Conservation (phyloP, 2,113 vertebrate genomes). For the Rhynchopsitta pachyrhyncha region DNA sequence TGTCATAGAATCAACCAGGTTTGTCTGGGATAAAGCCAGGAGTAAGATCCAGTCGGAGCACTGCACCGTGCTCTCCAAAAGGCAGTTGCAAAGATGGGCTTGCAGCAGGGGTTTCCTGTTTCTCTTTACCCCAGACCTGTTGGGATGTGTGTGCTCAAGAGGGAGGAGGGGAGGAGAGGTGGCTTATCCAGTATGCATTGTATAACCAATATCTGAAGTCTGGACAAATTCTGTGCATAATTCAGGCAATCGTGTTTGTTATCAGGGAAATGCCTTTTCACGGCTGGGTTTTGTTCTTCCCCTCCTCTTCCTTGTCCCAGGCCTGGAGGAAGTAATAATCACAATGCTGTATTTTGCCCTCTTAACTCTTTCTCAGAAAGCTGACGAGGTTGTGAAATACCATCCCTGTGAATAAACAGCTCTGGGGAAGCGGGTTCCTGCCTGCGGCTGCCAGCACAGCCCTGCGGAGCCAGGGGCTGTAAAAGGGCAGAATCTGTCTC, state of each 20-base stretch:
- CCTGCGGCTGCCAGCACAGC: not conserved
- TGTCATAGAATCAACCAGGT: not conserved
- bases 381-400: not conserved
- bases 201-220: slow-evolving; percentile 45
- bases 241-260: slow-evolving; percentile 55
- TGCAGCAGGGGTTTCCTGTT: not conserved
- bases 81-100: not conserved
- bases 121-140: not conserved
- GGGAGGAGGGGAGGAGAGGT: not conserved
- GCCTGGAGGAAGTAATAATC: slow-evolving; percentile 68
- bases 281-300: slow-evolving; percentile 59
- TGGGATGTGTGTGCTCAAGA: not conserved
- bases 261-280: slow-evolving; percentile 73
- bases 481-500: not conserved
- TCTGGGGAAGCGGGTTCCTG: not conserved
- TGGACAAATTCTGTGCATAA: slow-evolving; percentile 40
- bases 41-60: accelerated
- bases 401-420: not conserved
- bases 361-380: slow-evolving; percentile 59
- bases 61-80: not conserved
- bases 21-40: not conserved
- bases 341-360: slow-evolving; percentile 59
- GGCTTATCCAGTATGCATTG: not conserved
- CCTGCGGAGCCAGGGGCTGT: not conserved
- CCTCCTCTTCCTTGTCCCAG: slow-evolving; percentile 60